These are phyloP conservation scores for Sus cebifrons DNA, from an alignment of 2,797 vertebrate genomes.

Conservation along the genomic window DNA sequence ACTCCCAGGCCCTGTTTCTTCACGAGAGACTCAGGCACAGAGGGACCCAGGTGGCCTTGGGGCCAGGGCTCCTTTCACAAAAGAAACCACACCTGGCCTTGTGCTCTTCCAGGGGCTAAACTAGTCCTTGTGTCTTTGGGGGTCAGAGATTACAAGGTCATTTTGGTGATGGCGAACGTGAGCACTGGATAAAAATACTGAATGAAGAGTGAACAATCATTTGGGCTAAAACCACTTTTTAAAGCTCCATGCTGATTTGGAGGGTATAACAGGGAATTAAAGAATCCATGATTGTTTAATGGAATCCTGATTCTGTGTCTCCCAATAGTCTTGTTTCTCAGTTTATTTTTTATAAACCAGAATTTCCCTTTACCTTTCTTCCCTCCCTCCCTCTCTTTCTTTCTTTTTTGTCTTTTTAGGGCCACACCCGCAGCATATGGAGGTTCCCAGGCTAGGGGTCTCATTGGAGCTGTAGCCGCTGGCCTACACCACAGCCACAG, in stretches of 20 bases:
- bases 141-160: not conserved
- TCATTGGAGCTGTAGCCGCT: too few relatives aligned
- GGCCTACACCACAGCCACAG: too few relatives aligned
- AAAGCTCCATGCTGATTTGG: not conserved
- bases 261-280: not conserved
- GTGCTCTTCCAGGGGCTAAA: not conserved
- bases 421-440: too few relatives aligned
- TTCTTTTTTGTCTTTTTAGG: too few relatives aligned
- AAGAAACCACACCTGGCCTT: not conserved
- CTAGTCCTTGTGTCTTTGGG: not conserved
- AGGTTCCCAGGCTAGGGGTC: too few relatives aligned
- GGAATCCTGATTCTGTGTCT: not conserved
- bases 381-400: too few relatives aligned
- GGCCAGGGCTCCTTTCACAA: not conserved
- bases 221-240: not conserved
- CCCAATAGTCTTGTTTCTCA: not conserved
- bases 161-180: not conserved
- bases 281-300: not conserved
- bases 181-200: not conserved
- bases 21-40: not conserved
- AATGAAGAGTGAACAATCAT: not conserved
- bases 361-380: not conserved
- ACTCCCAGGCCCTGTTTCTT: not conserved
- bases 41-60: too few relatives aligned
- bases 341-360: not conserved